Evolutionary conservation across 2,888 invertebrate genomes (phyloP).

Genomic region (Tineola bisselliella): DNA sequence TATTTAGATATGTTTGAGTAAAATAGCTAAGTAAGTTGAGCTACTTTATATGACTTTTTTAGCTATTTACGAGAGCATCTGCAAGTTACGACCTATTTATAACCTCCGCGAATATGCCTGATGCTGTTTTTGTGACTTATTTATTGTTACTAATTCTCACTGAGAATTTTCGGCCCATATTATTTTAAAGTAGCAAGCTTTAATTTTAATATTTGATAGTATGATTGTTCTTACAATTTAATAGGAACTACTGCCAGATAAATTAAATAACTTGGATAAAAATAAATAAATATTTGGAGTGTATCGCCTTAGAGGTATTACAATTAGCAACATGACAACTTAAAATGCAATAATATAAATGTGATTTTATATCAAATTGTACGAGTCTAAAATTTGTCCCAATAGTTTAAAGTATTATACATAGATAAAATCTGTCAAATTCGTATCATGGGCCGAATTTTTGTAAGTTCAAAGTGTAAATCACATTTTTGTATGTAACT

Average conservation of each 20-base stretch:
- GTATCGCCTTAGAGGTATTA: too few relatives aligned
- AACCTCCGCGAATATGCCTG: not conserved
- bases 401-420: too few relatives aligned
- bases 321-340: too few relatives aligned
- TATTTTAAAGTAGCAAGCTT: not conserved
- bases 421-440: too few relatives aligned
- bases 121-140: conserved; percentile 4
- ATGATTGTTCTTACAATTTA: too few relatives aligned
- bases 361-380: too few relatives aligned
- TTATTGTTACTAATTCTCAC: not conserved
- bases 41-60: not conserved
- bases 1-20: not conserved
- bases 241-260: too few relatives aligned
- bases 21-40: not conserved
- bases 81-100: conserved; percentile 12
- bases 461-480: not conserved
- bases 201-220: not conserved
- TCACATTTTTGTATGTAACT: conserved; percentile 6
- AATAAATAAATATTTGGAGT: too few relatives aligned
- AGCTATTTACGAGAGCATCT: conserved; percentile 8
- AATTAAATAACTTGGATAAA: too few relatives aligned
- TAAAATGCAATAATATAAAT: too few relatives aligned
- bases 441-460: not conserved
- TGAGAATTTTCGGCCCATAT: not conserved
- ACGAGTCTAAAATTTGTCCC: too few relatives aligned